These are phyloP conservation scores for Terrapene triunguis DNA, from an alignment of 2,113 vertebrate species.

Conservation along the genomic window DNA sequence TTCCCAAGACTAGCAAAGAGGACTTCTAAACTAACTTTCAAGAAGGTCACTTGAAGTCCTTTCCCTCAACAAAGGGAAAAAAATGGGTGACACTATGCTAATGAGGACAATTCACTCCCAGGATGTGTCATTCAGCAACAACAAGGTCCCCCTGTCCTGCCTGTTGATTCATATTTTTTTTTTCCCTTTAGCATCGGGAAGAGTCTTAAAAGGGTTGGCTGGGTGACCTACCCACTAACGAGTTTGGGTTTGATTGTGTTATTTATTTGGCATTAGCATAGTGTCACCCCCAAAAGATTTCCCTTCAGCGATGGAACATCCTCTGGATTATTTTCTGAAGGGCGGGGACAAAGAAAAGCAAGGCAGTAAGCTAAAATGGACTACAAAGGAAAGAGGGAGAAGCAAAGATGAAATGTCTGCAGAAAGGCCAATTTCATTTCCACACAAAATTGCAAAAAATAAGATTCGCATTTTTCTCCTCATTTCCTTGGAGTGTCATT, in stretches of 20 bases:
- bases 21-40: slow-evolving; percentile 37
- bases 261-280: slow-evolving; percentile 70
- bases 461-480: neutral
- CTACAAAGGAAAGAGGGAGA: neutral
- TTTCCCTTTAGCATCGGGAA: slow-evolving; percentile 31
- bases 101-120: slow-evolving; percentile 63
- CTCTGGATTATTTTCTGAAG: neutral
- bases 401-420: neutral
- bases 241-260: slow-evolving; percentile 56
- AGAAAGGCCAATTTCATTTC: neutral
- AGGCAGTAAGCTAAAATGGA: neutral
- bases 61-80: slow-evolving; percentile 39
- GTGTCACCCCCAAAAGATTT: slow-evolving; percentile 56
- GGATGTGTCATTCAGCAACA: slow-evolving; percentile 66
- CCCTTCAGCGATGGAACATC: neutral
- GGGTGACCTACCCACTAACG: slow-evolving; percentile 57
- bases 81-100: slow-evolving; percentile 73
- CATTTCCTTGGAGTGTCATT: slow-evolving; percentile 54
- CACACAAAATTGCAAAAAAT: neutral
- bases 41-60: slow-evolving; percentile 53
- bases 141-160: slow-evolving; percentile 62
- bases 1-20: neutral
- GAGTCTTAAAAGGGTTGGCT: slow-evolving; percentile 31
- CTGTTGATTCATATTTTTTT: slow-evolving; percentile 74
- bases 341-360: neutral